Base-by-base conservation (phyloP, 2,797 vertebrate species). In the Gambusia yucatana region DNA sequence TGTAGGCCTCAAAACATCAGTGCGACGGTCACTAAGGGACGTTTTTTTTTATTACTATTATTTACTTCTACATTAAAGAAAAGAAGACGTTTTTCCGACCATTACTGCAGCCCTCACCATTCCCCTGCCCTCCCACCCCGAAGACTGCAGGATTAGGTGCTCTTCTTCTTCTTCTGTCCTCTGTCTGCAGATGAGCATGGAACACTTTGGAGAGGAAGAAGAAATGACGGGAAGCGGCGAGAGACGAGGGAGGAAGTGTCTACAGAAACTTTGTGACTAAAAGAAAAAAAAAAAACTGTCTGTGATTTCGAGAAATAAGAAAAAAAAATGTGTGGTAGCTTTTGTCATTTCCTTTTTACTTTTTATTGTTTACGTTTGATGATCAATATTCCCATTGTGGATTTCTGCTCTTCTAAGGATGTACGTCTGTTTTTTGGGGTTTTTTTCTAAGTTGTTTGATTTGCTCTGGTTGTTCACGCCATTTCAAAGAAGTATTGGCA, bases 251-350 rank as follows among this genome's bases (percentile, higher is more conserved):
- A 85, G 85, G 85, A 91, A 81, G 85, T 69, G 75, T 92, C 91
- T 84, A 86, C 87, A 92, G 89, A 92, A 87, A 93, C 90, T 91
- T 94, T 91, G 91, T 92, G 90, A 94, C 90, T 82, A 84, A 89
- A 92, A 85, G 76, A 88, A 61, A 13, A 78, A 89, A 87, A 83
- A 75, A 91, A 94, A 93, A 92, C 92, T 93, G 90, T 93, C 84
- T 86, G 86, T 86, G 90, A 90, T 92, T 88, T 95, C 87, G 90
- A 91, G 93, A 87, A 92, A 93, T 92, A 92, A 92, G 85, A 78
- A 93, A 89, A 92, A 93, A 93, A 93, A 92, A 90, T 50, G 88
- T 93, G 93, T 92, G 92, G 92, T 96, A 95, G 95, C 92, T 94
- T 93, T 95, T 95, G 90, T 91, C 91, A 90, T 92, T 94, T 93